These are phyloP conservation scores for Creontiades dilutus DNA, from an alignment of 2,888 invertebrate species.

Conservation along the genomic window DNA sequence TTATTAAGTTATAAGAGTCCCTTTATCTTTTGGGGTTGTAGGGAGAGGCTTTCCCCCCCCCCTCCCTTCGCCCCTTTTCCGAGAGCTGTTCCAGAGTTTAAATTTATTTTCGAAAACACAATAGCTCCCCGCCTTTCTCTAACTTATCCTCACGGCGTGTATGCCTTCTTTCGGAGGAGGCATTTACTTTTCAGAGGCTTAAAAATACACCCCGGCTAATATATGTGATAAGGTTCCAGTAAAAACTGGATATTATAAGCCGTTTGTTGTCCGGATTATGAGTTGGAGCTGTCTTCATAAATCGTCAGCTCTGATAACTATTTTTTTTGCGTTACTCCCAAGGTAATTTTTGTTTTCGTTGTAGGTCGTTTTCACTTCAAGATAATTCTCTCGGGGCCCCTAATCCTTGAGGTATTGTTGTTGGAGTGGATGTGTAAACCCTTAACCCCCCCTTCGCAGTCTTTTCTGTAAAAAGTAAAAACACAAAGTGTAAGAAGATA, in stretches of 20 bases:
- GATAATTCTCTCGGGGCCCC: neutral
- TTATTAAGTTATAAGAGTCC: constrained; percentile 63
- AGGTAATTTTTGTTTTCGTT: constrained; percentile 11
- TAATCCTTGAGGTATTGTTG: neutral
- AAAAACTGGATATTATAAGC: constrained; percentile 28
- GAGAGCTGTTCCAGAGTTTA: constrained; percentile 39
- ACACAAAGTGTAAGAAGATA: too few species aligned
- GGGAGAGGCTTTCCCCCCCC: neutral
- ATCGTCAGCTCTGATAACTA: constrained; percentile 11
- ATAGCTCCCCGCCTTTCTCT: constrained; percentile 20
- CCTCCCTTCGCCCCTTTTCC: neutral
- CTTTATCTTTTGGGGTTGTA: constrained; percentile 58
- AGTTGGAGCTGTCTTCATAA: constrained; percentile 39
- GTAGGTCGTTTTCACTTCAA: constrained; percentile 2
- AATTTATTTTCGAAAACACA: constrained; percentile 64
- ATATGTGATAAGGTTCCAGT: constrained; percentile 20
- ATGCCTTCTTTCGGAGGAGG: constrained; percentile 45
- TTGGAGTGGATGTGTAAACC: neutral
- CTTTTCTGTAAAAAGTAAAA: neutral
- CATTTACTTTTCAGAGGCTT: constrained; percentile 47
- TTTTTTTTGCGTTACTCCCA: constrained; percentile 38
- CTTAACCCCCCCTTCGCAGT: neutral
- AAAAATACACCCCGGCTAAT: constrained; percentile 35
- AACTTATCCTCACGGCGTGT: constrained; percentile 24
- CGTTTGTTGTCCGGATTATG: constrained; percentile 58